phyloP scores from a whole-genome alignment of 2,888 invertebrate species.

The Anthrax anthrax region DNA sequence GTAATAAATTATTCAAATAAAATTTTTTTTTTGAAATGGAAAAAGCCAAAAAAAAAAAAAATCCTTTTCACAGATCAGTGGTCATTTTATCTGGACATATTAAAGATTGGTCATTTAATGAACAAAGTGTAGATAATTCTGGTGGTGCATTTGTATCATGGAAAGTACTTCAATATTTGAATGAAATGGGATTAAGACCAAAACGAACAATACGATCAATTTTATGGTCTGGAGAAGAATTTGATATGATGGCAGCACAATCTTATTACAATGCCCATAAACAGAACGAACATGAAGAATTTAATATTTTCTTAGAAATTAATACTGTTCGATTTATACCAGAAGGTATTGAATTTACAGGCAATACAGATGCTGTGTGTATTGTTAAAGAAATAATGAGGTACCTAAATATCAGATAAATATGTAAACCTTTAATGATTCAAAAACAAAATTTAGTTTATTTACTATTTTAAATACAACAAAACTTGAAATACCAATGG shows the following conservation, averaged over 20 bases:
- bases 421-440: slow-evolving; percentile 3
- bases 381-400: slow-evolving; percentile 53
- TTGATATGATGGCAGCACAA: slow-evolving; percentile 50
- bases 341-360: slow-evolving; percentile 51
- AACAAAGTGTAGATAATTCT: slow-evolving; percentile 78
- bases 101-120: slow-evolving; percentile 79
- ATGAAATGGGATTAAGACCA: slow-evolving; percentile 46
- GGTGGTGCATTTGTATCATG: slow-evolving; percentile 68
- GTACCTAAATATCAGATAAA: too few relatives aligned
- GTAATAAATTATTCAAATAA: slow-evolving; percentile 3
- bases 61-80: slow-evolving; percentile 28
- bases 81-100: slow-evolving; percentile 72
- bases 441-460: slow-evolving; percentile 38
- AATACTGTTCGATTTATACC: slow-evolving; percentile 62
- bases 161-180: slow-evolving; percentile 53
- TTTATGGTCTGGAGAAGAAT: slow-evolving; percentile 71
- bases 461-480: slow-evolving; percentile 54
- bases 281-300: slow-evolving; percentile 37
- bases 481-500: slow-evolving; percentile 35
- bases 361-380: slow-evolving; percentile 45
- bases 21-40: background rate
- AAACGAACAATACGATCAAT: slow-evolving; percentile 59
- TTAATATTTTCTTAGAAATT: slow-evolving; percentile 68
- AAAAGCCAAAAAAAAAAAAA: background rate
- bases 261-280: slow-evolving; percentile 41